These are phyloP conservation scores for Leptosomus discolor DNA, from an alignment of 2,113 vertebrate species.

Conservation along the genomic window DNA sequence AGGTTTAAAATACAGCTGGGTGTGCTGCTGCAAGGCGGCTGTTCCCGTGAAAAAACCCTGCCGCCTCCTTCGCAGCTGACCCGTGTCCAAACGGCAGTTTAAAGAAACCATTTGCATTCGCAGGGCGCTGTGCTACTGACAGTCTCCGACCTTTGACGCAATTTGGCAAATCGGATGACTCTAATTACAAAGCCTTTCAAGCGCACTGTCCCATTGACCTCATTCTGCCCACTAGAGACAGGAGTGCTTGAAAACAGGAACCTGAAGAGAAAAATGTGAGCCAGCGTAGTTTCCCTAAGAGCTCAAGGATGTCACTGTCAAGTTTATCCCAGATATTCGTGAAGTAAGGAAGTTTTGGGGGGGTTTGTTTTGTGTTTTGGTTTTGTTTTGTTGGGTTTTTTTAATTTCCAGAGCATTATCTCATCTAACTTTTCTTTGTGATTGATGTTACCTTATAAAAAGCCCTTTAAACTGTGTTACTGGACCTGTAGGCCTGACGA, in stretches of 20 bases:
- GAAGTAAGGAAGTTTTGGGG: neutral
- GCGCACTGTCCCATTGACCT: rapidly evolving
- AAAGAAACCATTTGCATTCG: neutral
- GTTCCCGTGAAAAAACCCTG: rapidly evolving
- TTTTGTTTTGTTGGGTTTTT: neutral
- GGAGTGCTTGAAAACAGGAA: neutral
- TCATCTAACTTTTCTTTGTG: neutral
- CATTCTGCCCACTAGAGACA: rapidly evolving
- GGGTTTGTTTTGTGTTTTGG: too few species aligned
- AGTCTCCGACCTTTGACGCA: neutral
- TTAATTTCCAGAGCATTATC: neutral
- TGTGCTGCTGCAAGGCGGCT: rapidly evolving
- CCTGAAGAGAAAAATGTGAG: neutral
- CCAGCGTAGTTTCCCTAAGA: rapidly evolving
- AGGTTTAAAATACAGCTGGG: rapidly evolving
- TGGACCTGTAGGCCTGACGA: too few species aligned
- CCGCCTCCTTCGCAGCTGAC: neutral
- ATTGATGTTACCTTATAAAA: neutral
- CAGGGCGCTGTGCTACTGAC: neutral
- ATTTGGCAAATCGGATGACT: neutral
- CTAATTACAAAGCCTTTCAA: neutral
- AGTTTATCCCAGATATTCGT: neutral
- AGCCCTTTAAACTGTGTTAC: neutral
- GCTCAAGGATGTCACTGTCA: neutral
- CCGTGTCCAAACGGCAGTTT: neutral